Evolutionary conservation across 2,113 vertebrate genomes (phyloP).

Genomic region (Hemiscyllium ocellatum): DNA sequence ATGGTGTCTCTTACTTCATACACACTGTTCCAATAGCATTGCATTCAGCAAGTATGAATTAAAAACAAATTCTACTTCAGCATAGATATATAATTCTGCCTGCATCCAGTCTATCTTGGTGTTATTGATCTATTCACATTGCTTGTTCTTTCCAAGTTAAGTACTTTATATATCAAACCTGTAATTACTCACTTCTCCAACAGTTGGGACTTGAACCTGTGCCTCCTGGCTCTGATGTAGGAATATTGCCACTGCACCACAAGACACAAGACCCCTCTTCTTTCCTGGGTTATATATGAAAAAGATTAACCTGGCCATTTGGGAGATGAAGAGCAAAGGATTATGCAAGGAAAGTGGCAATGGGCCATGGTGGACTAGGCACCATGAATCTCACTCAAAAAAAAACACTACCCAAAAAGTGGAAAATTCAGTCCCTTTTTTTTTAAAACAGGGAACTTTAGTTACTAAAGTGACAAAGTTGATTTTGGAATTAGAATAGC

Average conservation of each 20-base stretch:
- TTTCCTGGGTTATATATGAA: neutral
- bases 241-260: too few species aligned
- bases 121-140: neutral
- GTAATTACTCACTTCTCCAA: too few species aligned
- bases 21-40: neutral
- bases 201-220: too few species aligned
- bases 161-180: too few species aligned
- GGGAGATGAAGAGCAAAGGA: too few species aligned
- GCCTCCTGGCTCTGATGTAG: too few species aligned
- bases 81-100: neutral
- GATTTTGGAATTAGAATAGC: too few species aligned
- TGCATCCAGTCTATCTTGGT: neutral
- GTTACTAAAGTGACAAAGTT: neutral
- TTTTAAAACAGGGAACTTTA: neutral
- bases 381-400: too few species aligned
- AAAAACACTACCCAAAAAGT: too few species aligned
- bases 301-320: neutral
- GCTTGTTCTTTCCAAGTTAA: neutral
- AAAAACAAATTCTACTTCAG: neutral
- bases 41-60: neutral
- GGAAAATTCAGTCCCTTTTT: neutral
- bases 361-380: too few species aligned
- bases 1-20: neutral
- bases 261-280: too few species aligned
- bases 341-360: too few species aligned